phyloP scores from a whole-genome alignment of 1,140 invertebrate species.

The Orius laevigatus region DNA sequence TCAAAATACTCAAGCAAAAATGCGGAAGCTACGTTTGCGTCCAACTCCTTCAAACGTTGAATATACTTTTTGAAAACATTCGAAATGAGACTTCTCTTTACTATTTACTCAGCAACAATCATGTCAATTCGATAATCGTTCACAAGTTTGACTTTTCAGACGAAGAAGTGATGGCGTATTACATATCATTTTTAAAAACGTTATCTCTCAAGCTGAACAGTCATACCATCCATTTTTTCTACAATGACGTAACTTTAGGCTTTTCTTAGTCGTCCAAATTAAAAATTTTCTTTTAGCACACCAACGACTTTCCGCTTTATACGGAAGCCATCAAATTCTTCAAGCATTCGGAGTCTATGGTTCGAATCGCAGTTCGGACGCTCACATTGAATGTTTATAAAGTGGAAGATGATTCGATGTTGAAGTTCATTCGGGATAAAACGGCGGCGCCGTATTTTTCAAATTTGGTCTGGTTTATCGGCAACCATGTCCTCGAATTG shows the following conservation, averaged over 20 bases:
- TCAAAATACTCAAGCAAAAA: slow-evolving; percentile 94
- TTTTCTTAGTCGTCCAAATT: neutral
- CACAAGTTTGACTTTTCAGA: slow-evolving; percentile 99
- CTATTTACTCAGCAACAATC: slow-evolving; percentile 98
- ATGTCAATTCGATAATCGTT: slow-evolving; percentile 98
- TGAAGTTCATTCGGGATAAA: slow-evolving; percentile 85
- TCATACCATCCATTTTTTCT: slow-evolving; percentile 99
- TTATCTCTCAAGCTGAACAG: slow-evolving; percentile 95
- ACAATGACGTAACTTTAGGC: slow-evolving; percentile 78
- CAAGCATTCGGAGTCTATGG: slow-evolving; percentile 97
- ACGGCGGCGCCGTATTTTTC: slow-evolving; percentile 96
- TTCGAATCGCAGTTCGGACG: slow-evolving; percentile 93
- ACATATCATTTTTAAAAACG: slow-evolving; percentile 97
- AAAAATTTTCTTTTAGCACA: slow-evolving; percentile 54
- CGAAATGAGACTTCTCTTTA: slow-evolving; percentile 96
- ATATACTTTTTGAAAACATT: slow-evolving; percentile 99
- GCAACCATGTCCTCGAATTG: slow-evolving; percentile 91
- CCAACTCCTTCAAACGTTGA: slow-evolving; percentile 92
- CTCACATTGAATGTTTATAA: slow-evolving; percentile 93
- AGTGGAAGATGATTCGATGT: slow-evolving; percentile 90
- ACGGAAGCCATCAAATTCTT: slow-evolving; percentile 99
- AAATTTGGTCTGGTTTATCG: slow-evolving; percentile 98
- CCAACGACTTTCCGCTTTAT: slow-evolving; percentile 96
- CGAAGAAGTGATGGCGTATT: slow-evolving; percentile 99
- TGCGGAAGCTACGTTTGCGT: slow-evolving; percentile 95